Percentiles rank a stretch among this genome's conserved stretches.
These are phyloP conservation scores for Diogma glabrata DNA, from an alignment of 2,888 invertebrate species.

Conservation along the genomic window DNA sequence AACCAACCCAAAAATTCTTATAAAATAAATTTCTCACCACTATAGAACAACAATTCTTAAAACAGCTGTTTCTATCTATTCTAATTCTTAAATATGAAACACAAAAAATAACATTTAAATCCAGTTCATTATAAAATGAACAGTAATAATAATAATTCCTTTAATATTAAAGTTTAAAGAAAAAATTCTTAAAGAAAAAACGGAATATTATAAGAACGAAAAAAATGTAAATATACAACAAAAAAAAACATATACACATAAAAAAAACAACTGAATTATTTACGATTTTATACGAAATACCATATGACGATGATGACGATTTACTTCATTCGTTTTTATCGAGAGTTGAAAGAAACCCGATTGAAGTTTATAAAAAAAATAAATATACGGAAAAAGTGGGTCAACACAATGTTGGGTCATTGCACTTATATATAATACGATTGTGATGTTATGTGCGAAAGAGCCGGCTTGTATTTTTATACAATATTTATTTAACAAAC, in stretches of 20 bases:
- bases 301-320: constrained; percentile 9
- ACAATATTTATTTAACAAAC: no score
- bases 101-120: no score
- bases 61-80: constrained; percentile 5
- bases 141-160: constrained; percentile 4
- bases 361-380: neutral
- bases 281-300: constrained; percentile 5
- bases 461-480: no score
- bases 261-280: no score
- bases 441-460: constrained; percentile 10
- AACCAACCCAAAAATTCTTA: no score
- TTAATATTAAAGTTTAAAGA: no score
- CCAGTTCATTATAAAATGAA: constrained; percentile 8
- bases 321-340: neutral
- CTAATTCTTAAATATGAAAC: neutral
- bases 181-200: constrained; percentile 4
- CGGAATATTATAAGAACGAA: constrained; percentile 3
- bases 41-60: neutral
- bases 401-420: constrained; percentile 38
- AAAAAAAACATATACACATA: no score
- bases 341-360: neutral
- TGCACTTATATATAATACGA: constrained; percentile 35
- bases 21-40: no score
- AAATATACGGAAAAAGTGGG: constrained; percentile 28
- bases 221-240: no score